Conservation (phyloP, 1,140 invertebrate genomes). For the Drosophila persimilis region DNA sequence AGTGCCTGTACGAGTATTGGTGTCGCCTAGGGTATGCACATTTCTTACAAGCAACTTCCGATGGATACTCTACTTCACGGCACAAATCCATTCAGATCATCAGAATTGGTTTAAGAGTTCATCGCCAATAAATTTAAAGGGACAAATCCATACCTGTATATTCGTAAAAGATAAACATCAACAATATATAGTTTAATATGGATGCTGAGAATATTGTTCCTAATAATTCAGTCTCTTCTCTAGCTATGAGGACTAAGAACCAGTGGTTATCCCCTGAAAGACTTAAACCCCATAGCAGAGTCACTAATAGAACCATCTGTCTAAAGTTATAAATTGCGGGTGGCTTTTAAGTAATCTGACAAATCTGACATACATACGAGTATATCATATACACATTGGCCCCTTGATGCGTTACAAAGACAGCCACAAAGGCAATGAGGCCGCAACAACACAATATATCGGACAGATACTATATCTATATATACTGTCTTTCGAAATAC, state of each 20-base stretch:
- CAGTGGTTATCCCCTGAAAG: no score
- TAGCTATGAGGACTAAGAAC: no score
- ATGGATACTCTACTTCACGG: slow-evolving; percentile 5
- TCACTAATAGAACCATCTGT: slow-evolving; percentile 2
- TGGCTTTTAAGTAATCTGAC: slow-evolving; percentile 22
- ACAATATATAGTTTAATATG: no score
- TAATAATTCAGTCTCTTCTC: no score
- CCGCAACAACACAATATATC: slow-evolving; percentile 27
- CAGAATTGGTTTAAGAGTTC: no score
- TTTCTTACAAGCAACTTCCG: neutral
- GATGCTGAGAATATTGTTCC: no score
- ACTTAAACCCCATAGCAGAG: no score
- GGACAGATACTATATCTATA: slow-evolving; percentile 29
- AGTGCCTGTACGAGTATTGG: neutral
- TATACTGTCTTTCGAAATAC: slow-evolving; percentile 41
- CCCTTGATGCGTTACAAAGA: slow-evolving; percentile 29
- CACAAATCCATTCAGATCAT: no score
- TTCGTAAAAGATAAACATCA: no score
- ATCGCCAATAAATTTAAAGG: no score
- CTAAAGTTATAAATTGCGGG: slow-evolving; percentile 17
- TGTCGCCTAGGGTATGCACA: neutral
- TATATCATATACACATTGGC: slow-evolving; percentile 2
- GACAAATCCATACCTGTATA: no score
- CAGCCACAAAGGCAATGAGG: slow-evolving; percentile 20
- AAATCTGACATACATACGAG: neutral